Percentiles rank a stretch among this genome's conserved stretches.
phyloP scores from a whole-genome alignment of 2,797 vertebrate species.

The Oophaga sylvatica region DNA sequence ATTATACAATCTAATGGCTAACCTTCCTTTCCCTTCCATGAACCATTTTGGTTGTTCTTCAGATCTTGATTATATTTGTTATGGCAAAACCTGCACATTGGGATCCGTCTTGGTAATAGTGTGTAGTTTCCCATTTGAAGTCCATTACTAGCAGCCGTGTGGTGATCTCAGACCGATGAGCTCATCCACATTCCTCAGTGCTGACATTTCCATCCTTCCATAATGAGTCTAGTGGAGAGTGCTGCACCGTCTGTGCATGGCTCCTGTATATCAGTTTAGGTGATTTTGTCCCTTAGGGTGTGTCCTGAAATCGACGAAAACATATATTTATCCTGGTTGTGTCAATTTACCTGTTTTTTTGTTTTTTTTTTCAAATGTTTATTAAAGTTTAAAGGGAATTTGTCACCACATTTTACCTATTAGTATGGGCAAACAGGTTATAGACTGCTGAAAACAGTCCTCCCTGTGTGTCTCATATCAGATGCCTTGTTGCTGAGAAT shows the following conservation, averaged over 20 bases:
- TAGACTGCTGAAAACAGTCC: no score
- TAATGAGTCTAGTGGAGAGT: conserved; percentile 21
- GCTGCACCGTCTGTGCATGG: conserved; percentile 7
- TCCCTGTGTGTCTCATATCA: no score
- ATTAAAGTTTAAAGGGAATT: no score
- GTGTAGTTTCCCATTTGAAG: not conserved
- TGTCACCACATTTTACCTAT: no score
- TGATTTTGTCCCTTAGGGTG: not conserved
- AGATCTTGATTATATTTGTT: not conserved
- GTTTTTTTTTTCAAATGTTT: no score
- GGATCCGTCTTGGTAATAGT: not conserved
- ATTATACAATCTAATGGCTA: not conserved
- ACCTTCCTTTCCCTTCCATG: not conserved
- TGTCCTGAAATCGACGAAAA: not conserved
- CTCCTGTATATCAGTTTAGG: not conserved
- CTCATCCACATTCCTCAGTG: conserved; percentile 30
- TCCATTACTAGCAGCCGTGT: not conserved
- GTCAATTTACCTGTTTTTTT: not conserved
- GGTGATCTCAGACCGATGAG: conserved; percentile 22
- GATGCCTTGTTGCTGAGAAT: no score
- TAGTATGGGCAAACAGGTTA: no score
- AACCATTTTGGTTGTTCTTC: not conserved
- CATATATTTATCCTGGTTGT: not conserved
- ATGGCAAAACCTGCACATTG: not conserved
- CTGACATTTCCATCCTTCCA: conserved; percentile 35